A percentile compares a stretch with the other conserved stretches of the same genome.
These are phyloP conservation scores for Melanaphis sacchari DNA, from an alignment of 1,140 invertebrate genomes.

Conservation along the genomic window DNA sequence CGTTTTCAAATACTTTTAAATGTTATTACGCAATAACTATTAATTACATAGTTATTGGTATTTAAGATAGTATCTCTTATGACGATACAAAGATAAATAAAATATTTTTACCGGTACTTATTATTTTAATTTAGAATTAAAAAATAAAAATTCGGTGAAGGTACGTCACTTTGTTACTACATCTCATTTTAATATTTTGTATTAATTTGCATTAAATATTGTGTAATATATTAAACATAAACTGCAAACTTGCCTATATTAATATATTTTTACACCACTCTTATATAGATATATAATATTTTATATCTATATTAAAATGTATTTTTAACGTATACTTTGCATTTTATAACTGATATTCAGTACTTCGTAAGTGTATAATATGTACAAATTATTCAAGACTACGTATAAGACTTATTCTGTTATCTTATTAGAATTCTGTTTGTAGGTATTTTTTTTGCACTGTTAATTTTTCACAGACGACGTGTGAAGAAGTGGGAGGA, in stretches of 20 bases:
- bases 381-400: neutral
- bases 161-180: neutral
- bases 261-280: neutral
- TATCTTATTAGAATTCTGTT: neutral
- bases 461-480: neutral
- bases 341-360: neutral
- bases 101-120: neutral
- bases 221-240: neutral
- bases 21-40: too few species aligned
- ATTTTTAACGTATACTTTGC: neutral
- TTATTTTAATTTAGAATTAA: neutral
- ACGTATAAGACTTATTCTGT: neutral
- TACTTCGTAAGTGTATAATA: neutral
- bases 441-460: neutral
- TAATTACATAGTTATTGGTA: neutral
- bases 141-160: neutral
- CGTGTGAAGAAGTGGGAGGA: slow-evolving; percentile 26
- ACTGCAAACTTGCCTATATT: neutral
- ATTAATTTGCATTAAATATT: neutral
- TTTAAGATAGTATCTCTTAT: neutral
- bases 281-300: neutral
- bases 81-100: neutral
- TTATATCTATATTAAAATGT: neutral
- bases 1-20: too few species aligned
- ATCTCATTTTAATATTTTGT: neutral